Conservation (phyloP, 2,797 vertebrate species). For the Apogon talboti region DNA sequence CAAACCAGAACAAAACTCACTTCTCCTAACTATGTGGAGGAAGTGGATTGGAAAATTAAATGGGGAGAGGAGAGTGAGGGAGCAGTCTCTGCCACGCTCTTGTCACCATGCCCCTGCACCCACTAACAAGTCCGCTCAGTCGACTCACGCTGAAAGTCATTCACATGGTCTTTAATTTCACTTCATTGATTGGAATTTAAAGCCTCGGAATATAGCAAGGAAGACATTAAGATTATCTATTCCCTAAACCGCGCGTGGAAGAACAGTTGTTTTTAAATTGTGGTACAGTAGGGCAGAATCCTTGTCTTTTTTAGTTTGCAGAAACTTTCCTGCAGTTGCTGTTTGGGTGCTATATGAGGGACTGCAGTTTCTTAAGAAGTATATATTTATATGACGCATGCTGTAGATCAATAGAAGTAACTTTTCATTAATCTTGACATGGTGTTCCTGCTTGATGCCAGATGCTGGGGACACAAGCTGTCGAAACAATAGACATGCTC, state of each 20-base stretch:
- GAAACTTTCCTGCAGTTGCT: constrained; percentile 61
- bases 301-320: constrained; percentile 54
- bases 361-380: constrained; percentile 51
- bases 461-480: constrained; percentile 81
- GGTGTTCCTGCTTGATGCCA: constrained; percentile 76
- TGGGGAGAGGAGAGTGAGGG: constrained; percentile 83
- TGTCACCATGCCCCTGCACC: constrained; percentile 79
- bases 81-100: constrained; percentile 81
- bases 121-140: constrained; percentile 83
- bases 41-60: constrained; percentile 91
- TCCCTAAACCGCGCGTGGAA: constrained; percentile 71
- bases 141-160: constrained; percentile 80
- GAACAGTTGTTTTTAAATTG: constrained; percentile 82
- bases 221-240: constrained; percentile 85
- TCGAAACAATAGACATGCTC: constrained; percentile 76
- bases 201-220: constrained; percentile 78
- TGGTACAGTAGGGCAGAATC: constrained; percentile 56
- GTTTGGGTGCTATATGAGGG: constrained; percentile 45
- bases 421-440: constrained; percentile 82
- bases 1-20: constrained; percentile 91
- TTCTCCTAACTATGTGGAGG: constrained; percentile 88
- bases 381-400: constrained; percentile 73
- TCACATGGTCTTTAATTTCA: constrained; percentile 87
- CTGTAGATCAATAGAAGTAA: constrained; percentile 78
- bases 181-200: constrained; percentile 86